A percentile compares a stretch with the other conserved stretches of the same genome.
phyloP scores from a whole-genome alignment of 2,797 vertebrate genomes.

The Smutsia gigantea region DNA sequence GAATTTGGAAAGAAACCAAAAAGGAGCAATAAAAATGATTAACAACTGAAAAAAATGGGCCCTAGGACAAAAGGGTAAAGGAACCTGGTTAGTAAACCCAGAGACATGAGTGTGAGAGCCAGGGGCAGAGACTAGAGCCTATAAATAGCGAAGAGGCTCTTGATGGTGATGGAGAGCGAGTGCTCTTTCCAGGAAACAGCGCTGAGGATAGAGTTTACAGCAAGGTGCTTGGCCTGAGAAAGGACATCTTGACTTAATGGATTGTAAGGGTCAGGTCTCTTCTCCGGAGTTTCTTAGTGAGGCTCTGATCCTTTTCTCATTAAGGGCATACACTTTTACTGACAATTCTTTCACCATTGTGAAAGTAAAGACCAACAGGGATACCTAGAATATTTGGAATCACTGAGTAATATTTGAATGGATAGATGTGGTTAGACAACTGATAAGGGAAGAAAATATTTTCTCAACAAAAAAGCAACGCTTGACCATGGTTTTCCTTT shows the following conservation, averaged over 20 bases:
- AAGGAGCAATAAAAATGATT: conserved; percentile 62
- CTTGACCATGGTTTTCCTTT: neutral
- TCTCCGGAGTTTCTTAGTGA: neutral
- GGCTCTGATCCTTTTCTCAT: neutral
- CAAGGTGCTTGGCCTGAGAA: neutral
- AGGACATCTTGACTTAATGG: neutral
- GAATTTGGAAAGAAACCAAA: conserved; percentile 54
- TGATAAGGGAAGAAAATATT: neutral
- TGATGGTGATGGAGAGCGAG: neutral
- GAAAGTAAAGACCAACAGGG: neutral
- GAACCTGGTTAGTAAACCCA: neutral
- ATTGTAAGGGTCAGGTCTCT: neutral
- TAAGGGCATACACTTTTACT: neutral
- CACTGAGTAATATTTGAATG: neutral
- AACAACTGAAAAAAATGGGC: conserved; percentile 37
- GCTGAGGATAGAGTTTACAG: neutral
- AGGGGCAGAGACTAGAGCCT: neutral
- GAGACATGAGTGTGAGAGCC: neutral
- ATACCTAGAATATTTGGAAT: neutral
- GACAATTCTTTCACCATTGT: neutral
- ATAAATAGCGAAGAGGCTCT: neutral
- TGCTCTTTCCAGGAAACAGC: neutral
- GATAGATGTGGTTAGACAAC: neutral
- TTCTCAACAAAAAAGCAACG: neutral
- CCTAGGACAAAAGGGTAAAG: neutral